phyloP scores from a whole-genome alignment of 1,140 invertebrate species.

The Habropoda laboriosa region DNA sequence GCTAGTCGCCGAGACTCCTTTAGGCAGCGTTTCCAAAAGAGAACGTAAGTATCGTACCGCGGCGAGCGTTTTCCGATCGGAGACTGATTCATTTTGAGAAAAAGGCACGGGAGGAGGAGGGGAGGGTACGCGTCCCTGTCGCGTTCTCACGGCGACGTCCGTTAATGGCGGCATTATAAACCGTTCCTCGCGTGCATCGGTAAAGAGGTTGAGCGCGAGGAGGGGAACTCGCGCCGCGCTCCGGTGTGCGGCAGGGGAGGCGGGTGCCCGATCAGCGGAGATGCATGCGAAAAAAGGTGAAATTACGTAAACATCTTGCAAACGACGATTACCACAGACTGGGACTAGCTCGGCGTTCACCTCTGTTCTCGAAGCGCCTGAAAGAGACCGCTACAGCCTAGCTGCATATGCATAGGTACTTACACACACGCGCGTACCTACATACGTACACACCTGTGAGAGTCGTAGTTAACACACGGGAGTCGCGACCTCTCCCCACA shows the following conservation, averaged over 20 bases:
- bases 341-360: conserved; percentile 65
- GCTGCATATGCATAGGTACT: too few species aligned
- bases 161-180: conserved; percentile 59
- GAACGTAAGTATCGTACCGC: too few species aligned
- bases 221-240: conserved; percentile 24
- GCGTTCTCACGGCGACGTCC: conserved; percentile 46
- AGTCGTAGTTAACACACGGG: too few species aligned
- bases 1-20: too few species aligned
- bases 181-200: conserved; percentile 62
- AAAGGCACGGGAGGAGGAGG: neutral
- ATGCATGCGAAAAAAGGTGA: conserved; percentile 72
- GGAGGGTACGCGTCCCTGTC: conserved; percentile 1
- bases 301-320: conserved; percentile 79
- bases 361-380: conserved; percentile 57
- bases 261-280: conserved; percentile 64
- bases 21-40: too few species aligned
- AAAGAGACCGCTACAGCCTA: conserved; percentile 34
- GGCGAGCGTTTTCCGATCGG: neutral
- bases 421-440: too few species aligned
- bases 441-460: too few species aligned
- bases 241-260: conserved; percentile 1
- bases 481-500: neutral
- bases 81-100: conserved; percentile 24
- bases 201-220: conserved; percentile 46
- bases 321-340: conserved; percentile 73